These are phyloP conservation scores for Proisotoma minuta DNA, from an alignment of 2,888 invertebrate species.

Conservation along the genomic window DNA sequence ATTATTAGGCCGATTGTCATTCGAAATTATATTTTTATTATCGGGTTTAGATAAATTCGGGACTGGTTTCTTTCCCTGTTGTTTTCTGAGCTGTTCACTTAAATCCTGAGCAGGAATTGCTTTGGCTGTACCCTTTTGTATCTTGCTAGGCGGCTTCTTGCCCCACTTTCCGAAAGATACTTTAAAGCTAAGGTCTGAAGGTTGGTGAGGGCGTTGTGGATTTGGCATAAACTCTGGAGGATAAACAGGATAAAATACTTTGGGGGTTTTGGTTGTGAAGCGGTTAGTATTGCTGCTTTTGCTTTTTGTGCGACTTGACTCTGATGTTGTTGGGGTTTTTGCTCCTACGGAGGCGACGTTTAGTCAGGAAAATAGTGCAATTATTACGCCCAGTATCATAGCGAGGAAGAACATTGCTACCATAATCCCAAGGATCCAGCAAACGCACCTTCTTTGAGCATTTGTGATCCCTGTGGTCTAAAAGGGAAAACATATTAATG, in stretches of 20 bases:
- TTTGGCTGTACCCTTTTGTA: background rate
- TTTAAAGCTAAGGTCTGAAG: constrained; percentile 7
- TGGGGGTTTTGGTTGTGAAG: background rate
- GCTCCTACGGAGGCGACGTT: constrained; percentile 37
- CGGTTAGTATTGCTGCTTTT: background rate
- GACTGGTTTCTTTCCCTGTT: background rate
- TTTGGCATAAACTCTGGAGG: background rate
- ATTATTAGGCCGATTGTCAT: background rate
- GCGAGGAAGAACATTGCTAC: constrained; percentile 47
- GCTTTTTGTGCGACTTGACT: constrained; percentile 4
- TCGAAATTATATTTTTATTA: background rate
- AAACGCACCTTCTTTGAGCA: constrained; percentile 48
- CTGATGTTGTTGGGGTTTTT: constrained; percentile 13
- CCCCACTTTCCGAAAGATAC: constrained; percentile 3
- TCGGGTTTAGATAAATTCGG: background rate
- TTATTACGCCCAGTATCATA: constrained; percentile 48
- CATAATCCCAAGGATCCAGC: constrained; percentile 48
- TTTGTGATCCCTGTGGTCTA: constrained; percentile 48
- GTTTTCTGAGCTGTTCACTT: constrained; percentile 4
- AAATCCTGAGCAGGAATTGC: too few species aligned
- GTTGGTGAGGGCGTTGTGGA: background rate
- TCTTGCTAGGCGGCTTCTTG: background rate
- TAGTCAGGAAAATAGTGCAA: constrained; percentile 48
- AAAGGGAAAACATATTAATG: too few species aligned
- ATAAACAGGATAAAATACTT: constrained; percentile 1